Evolutionary conservation across 2,888 invertebrate species (phyloP).

Genomic region (Tenthredo amoena): DNA sequence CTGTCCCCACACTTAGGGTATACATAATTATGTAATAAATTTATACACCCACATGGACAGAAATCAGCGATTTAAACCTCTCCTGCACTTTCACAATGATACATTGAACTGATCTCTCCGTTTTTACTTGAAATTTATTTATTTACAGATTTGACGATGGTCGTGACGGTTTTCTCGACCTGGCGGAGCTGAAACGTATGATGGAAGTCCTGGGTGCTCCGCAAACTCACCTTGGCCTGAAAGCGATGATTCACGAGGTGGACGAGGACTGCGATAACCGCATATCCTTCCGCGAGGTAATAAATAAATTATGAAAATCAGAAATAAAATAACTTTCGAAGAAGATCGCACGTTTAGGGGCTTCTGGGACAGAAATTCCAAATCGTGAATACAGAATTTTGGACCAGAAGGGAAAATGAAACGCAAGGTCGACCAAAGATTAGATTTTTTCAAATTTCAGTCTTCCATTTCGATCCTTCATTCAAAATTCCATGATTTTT

Average conservation of each 20-base stretch:
- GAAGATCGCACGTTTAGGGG: too few relatives aligned
- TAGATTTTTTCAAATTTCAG: background rate
- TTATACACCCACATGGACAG: background rate
- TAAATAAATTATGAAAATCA: background rate
- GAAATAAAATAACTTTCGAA: background rate
- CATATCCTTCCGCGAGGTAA: constrained; percentile 94
- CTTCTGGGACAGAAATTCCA: background rate
- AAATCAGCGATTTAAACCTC: background rate
- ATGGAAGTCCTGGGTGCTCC: constrained; percentile 98
- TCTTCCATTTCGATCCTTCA: too few relatives aligned
- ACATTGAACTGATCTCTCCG: background rate
- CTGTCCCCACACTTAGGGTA: too few relatives aligned
- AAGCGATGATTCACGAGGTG: constrained; percentile 96
- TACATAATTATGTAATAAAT: too few relatives aligned
- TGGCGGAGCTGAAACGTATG: constrained; percentile 95
- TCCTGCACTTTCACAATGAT: background rate
- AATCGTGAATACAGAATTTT: too few relatives aligned
- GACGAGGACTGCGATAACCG: constrained; percentile 92
- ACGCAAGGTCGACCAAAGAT: background rate
- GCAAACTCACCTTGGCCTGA: constrained; percentile 96
- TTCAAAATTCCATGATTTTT: background rate
- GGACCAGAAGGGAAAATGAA: background rate
- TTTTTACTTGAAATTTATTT: background rate
- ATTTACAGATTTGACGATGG: constrained; percentile 92
- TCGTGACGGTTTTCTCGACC: constrained; percentile 92